Conservation (phyloP, 2,888 invertebrate genomes). For the Agrochola macilenta region DNA sequence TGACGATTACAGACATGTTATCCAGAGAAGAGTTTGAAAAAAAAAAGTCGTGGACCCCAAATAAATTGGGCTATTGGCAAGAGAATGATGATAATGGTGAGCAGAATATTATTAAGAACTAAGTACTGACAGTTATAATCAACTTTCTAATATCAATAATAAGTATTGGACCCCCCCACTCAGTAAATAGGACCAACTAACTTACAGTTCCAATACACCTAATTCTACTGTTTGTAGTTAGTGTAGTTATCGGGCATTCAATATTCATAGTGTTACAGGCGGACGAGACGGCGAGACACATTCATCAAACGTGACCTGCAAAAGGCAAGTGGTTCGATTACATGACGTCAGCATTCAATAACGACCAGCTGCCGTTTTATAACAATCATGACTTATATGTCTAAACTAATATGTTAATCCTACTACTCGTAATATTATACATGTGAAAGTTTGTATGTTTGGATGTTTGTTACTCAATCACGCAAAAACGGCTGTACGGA, state of each 20-base stretch:
- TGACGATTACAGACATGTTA: background rate
- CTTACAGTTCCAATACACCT: background rate
- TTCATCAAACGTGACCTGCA: constrained; percentile 21
- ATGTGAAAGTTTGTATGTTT: too few relatives aligned
- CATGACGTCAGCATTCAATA: constrained; percentile 11
- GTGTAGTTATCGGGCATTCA: background rate
- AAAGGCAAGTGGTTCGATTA: background rate
- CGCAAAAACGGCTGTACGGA: too few relatives aligned
- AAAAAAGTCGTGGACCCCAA: too few relatives aligned
- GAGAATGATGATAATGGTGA: background rate
- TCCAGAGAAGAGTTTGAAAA: background rate
- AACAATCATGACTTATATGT: background rate
- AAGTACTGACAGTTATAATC: background rate
- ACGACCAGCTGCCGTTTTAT: background rate
- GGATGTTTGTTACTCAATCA: too few relatives aligned
- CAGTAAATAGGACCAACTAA: background rate
- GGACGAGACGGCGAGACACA: constrained; percentile 14
- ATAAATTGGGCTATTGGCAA: too few relatives aligned
- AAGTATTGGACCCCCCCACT: too few relatives aligned
- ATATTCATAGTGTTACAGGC: constrained; percentile 11
- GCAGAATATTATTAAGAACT: too few relatives aligned
- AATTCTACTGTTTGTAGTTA: background rate
- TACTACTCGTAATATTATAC: too few relatives aligned
- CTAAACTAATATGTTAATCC: too few relatives aligned
- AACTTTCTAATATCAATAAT: background rate